These are phyloP conservation scores for Julus scandinavius DNA, from an alignment of 2,888 invertebrate species.

Conservation along the genomic window DNA sequence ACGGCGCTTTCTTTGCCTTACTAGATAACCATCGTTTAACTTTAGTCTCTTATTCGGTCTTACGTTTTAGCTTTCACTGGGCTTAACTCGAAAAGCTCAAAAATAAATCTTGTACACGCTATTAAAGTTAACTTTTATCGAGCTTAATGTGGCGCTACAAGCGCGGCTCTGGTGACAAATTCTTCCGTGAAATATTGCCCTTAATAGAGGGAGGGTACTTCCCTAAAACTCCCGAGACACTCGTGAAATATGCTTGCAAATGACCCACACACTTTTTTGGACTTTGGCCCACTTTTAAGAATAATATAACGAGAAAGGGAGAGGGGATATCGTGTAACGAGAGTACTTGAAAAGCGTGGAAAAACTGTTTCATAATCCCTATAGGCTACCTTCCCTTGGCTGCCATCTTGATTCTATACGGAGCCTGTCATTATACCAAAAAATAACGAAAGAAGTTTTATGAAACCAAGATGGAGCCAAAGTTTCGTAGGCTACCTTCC, in stretches of 20 bases:
- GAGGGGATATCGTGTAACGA: slow-evolving; percentile 13
- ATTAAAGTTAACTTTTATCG: slow-evolving; percentile 21
- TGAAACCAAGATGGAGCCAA: neutral
- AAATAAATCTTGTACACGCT: slow-evolving; percentile 3
- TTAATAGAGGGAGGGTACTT: slow-evolving; percentile 43
- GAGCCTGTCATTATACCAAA: no score
- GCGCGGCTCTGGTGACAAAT: slow-evolving; percentile 25
- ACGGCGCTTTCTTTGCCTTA: neutral
- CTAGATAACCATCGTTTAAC: slow-evolving; percentile 44
- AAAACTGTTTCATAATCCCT: neutral
- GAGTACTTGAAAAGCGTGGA: slow-evolving; percentile 25
- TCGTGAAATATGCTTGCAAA: neutral
- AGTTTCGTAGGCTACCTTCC: neutral
- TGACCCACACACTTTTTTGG: neutral
- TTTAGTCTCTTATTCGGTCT: neutral
- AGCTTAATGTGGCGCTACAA: slow-evolving; percentile 40
- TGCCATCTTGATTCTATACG: neutral
- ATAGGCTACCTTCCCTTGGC: neutral
- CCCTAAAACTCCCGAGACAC: neutral
- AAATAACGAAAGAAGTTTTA: neutral
- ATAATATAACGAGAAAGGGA: neutral
- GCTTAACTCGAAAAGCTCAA: slow-evolving; percentile 10
- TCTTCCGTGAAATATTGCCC: slow-evolving; percentile 20
- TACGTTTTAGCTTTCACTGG: neutral
- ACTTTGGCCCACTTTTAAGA: neutral